Percentiles rank a stretch among this genome's conserved stretches.
Evolutionary conservation across 2,888 invertebrate species (phyloP).

Genomic region (Acanthosoma haemorrhoidale): DNA sequence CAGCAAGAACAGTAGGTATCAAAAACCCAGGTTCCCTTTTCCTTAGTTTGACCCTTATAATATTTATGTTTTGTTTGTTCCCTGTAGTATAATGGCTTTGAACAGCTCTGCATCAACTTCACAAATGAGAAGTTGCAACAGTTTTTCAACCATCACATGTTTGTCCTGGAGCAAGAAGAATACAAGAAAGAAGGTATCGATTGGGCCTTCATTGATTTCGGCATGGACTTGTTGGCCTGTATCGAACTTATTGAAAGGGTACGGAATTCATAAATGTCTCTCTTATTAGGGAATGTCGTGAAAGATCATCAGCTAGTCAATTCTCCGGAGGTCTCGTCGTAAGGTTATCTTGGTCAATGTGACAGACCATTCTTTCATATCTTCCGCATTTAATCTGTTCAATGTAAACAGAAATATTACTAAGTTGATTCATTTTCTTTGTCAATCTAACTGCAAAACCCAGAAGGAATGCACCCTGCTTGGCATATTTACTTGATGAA

Average conservation of each 20-base stretch:
- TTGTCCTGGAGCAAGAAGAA: constrained; percentile 98
- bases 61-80: constrained; percentile 46
- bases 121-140: constrained; percentile 99
- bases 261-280: background rate
- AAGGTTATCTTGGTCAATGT: constrained; percentile 20
- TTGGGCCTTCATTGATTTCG: constrained; percentile 99
- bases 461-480: background rate
- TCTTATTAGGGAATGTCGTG: background rate
- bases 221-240: constrained; percentile 97
- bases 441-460: background rate
- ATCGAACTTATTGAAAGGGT: constrained; percentile 98
- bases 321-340: background rate
- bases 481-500: no score
- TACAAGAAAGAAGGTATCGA: constrained; percentile 95
- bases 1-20: no score
- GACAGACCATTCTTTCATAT: constrained; percentile 13
- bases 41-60: background rate
- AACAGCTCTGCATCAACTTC: constrained; percentile 99
- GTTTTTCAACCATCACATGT: constrained; percentile 99
- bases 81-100: constrained; percentile 90
- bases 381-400: background rate
- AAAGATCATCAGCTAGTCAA: background rate
- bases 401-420: no score
- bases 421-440: background rate
- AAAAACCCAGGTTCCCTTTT: no score